Conservation (phyloP, 2,888 invertebrate genomes). For the Phymatocera aterrima region DNA sequence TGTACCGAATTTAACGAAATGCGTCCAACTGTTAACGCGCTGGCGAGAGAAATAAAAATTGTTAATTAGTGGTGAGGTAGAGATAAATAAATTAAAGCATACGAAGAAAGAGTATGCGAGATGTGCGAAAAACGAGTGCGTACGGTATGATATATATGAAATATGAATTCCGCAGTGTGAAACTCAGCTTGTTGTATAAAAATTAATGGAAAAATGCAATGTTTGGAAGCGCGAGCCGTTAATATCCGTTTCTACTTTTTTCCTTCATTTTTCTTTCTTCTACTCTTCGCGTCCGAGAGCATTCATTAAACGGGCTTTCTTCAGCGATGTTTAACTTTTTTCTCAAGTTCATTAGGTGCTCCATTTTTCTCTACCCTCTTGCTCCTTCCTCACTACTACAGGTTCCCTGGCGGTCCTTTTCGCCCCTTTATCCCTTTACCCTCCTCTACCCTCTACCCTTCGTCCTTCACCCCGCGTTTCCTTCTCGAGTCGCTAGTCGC, state of each 20-base stretch:
- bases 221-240: conserved; percentile 46
- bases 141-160: neutral
- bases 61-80: neutral
- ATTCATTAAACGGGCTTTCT: conserved; percentile 59
- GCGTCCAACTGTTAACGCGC: neutral
- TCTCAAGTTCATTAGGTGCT: conserved; percentile 63
- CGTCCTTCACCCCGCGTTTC: conserved; percentile 34
- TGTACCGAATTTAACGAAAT: neutral
- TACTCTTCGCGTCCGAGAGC: conserved; percentile 42
- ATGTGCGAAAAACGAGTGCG: no score
- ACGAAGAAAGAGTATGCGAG: no score
- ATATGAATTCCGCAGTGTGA: neutral
- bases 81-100: neutral
- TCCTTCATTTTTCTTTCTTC: neutral
- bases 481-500: conserved; percentile 43
- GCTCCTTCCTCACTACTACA: conserved; percentile 11
- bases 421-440: conserved; percentile 35
- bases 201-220: conserved; percentile 25
- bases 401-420: conserved; percentile 16
- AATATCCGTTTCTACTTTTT: conserved; percentile 53
- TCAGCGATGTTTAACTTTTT: conserved; percentile 62
- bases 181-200: neutral
- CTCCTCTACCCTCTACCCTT: conserved; percentile 32
- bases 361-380: conserved; percentile 54
- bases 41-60: neutral